Percentiles rank a stretch among this genome's conserved stretches.
These are phyloP conservation scores for Helicoverpa armigera DNA, from an alignment of 1,140 invertebrate genomes.

Conservation along the genomic window DNA sequence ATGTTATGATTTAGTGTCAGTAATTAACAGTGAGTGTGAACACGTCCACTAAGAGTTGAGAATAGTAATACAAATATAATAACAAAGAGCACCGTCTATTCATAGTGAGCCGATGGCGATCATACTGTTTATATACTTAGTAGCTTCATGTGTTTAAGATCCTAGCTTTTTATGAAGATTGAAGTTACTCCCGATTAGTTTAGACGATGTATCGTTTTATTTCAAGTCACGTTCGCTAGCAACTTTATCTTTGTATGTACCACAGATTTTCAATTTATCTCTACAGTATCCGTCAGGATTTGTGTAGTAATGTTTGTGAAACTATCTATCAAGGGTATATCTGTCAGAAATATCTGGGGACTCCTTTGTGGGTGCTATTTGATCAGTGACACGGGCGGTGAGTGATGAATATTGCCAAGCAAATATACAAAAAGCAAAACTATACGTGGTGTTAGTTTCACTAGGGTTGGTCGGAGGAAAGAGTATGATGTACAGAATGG, in stretches of 20 bases:
- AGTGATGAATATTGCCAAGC: slow-evolving; percentile 86
- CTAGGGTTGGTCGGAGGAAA: slow-evolving; percentile 72
- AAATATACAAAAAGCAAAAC: slow-evolving; percentile 86
- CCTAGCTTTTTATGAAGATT: slow-evolving; percentile 51
- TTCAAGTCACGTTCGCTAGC: slow-evolving; percentile 25
- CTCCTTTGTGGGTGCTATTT: slow-evolving; percentile 83
- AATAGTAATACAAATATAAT: slow-evolving; percentile 83
- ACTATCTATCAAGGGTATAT: slow-evolving; percentile 81
- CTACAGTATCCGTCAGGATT: slow-evolving; percentile 54
- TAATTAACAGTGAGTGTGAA: slow-evolving; percentile 84
- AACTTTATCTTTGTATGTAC: slow-evolving; percentile 2
- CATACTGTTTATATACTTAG: slow-evolving; percentile 69
- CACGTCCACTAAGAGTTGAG: slow-evolving; percentile 78
- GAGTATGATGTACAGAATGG: slow-evolving; percentile 56
- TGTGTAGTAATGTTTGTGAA: slow-evolving; percentile 68
- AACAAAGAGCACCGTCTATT: slow-evolving; percentile 80
- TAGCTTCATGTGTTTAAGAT: slow-evolving; percentile 61
- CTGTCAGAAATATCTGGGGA: slow-evolving; percentile 82
- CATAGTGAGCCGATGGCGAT: slow-evolving; percentile 65
- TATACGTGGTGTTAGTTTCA: slow-evolving; percentile 83
- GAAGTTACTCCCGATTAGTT: slow-evolving; percentile 11
- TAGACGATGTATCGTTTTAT: slow-evolving; percentile 24
- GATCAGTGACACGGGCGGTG: slow-evolving; percentile 83
- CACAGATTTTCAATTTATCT: slow-evolving; percentile 8
- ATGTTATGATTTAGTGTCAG: slow-evolving; percentile 84